These are phyloP conservation scores for Ostrea denselamellosa DNA, from an alignment of 1,140 invertebrate genomes.

Conservation along the genomic window DNA sequence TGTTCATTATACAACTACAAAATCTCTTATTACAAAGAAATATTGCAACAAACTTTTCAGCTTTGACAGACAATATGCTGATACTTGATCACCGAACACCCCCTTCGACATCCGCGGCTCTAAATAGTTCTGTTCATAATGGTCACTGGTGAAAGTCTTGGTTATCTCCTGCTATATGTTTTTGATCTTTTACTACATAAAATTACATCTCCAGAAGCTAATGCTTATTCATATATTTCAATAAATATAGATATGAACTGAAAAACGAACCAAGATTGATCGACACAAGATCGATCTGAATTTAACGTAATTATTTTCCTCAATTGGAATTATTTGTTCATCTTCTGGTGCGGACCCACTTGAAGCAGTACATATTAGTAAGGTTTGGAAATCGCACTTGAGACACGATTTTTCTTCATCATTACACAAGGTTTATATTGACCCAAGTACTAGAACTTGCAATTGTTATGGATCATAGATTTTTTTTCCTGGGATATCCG, in stretches of 20 bases:
- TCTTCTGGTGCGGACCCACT: constrained; percentile 2
- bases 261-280: not conserved
- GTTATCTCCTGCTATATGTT: not conserved
- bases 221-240: not conserved
- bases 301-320: not conserved
- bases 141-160: not conserved
- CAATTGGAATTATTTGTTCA: not conserved
- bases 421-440: constrained; percentile 31
- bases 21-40: not conserved
- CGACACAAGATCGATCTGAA: not conserved
- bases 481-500: constrained; percentile 17
- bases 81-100: constrained; percentile 16
- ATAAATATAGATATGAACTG: not conserved
- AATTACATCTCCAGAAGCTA: not conserved
- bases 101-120: not conserved
- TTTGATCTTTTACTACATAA: not conserved
- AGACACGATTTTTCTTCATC: constrained; percentile 34
- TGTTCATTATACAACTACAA: constrained; percentile 20
- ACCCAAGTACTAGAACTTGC: constrained; percentile 5
- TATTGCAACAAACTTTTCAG: not conserved
- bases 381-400: not conserved
- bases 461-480: constrained; percentile 18
- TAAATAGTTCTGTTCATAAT: not conserved
- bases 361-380: constrained; percentile 21
- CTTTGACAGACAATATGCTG: constrained; percentile 16